Evolutionary conservation across 2,113 vertebrate species (phyloP), one percentile per base, ranked within the genome.

Genomic region (Chelonoidis abingdonii): DNA sequence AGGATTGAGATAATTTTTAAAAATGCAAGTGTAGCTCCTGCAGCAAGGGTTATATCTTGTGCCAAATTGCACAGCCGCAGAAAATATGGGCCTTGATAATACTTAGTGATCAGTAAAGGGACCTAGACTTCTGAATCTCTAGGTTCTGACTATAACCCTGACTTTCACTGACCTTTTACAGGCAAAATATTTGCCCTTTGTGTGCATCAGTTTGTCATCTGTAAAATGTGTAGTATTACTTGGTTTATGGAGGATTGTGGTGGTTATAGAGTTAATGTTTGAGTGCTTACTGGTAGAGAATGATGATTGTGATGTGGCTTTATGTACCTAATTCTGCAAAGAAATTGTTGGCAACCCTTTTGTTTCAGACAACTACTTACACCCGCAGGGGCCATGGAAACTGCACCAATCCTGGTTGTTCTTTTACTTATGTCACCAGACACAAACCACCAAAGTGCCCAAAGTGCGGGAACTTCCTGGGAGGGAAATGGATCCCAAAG

Each of bases 401-500:
- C 72, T 99, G 99, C 96, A 98, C 98, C 49, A 99, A 98, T 94
- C 98, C 99, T n/a, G 98, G 98, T 38, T 99, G 99, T 94, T 98
- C 99, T 29, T 99, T 99, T 92, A 98, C 99, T 13, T 99, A 99
- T 0, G 99, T 99, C 95, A 99, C 99, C 79, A 99, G 99, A 79
- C 99, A 99, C 98, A 99, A 99, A 88, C 99, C 99, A 50, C 99
- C 99, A 11, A 98, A 98, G 84, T 99, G 99, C 90, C 99, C 99
- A 0, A 93, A 97, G 0, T 99, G 99, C 86, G 99, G 99, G 38
- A 99, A 98, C 94, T 98, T 99, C 95, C 98, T 99, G 27, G 99
- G 99, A 90, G 99, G 99, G 41, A 99, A 99, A 96, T 99, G 99
- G 99, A 98, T 99, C 92, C 99, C 99, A 84, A 98, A 98, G 97